Base-by-base conservation (phyloP, 1,140 invertebrate genomes). In the Anoplolepis gracilipes region DNA sequence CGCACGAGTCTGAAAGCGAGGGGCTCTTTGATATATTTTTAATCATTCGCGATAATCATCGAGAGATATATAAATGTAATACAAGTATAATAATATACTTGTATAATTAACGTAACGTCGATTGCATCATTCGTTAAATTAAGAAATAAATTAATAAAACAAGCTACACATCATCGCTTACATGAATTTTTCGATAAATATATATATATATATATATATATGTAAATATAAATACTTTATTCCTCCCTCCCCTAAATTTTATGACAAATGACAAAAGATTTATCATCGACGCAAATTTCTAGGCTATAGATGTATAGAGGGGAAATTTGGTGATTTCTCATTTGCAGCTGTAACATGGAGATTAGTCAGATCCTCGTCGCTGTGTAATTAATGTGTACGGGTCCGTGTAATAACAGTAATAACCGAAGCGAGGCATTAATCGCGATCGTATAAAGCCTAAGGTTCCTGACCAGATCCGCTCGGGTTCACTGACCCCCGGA, bases 401-500 rank as follows among this genome's bases (percentile, higher is more conserved):
- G 22, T 13, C 16, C 64, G 55, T 11, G 36, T 73, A 64, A 59
- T 39, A 81, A 81, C 36, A 36, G 16, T 57, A 53, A 76, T 76
- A 64, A 55, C 46, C 25, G n/a, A 81, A 30, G 61, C 39, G 62
- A 46, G 57, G 65, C 59, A 36, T 62, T 70, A 85, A 77, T 77
- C 70, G 78, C 57, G 73, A 85, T 76, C 42, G 84, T 64, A 28
- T 39, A 33, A 75, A 72, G 53, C 36, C 36, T 46, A 73, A 79
- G 42, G 33, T 81, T 36, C 73, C 65, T 57, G 88, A 85, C 72
- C 85, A 85, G 70, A 78, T 85, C 85, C 57, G 62, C 61, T 39
- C 76, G 79, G 78, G 92, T 93, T 93, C 92, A 91, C 16, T 91
- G 90, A 85, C 92, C 92, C 85, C 76, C 39, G 82, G 84, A 92